These are phyloP conservation scores for Oncopeltus fasciatus DNA, from an alignment of 1,140 invertebrate genomes.

Conservation along the genomic window DNA sequence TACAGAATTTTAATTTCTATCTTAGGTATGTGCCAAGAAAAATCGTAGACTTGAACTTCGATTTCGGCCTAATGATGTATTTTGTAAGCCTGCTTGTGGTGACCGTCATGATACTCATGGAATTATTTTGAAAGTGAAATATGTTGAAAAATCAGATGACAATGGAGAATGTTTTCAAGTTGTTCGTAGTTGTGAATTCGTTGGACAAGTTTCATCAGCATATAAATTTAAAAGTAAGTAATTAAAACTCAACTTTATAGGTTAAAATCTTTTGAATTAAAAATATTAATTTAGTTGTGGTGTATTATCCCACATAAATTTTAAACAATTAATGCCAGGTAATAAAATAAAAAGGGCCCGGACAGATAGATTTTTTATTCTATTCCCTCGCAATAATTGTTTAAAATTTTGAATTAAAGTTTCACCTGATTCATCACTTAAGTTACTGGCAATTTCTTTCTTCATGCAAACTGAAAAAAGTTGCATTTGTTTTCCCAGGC, in stretches of 20 bases:
- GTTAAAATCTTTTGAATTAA: too few relatives aligned
- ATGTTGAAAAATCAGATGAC: slow-evolving; percentile 33
- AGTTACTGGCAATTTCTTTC: too few relatives aligned
- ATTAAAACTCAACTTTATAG: slow-evolving; percentile 15
- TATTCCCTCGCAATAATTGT: too few relatives aligned
- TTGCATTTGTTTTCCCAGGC: too few relatives aligned
- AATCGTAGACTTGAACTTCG: slow-evolving; percentile 57
- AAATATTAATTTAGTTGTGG: too few relatives aligned
- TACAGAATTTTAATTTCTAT: not conserved
- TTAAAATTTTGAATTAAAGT: too few relatives aligned
- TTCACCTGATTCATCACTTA: too few relatives aligned
- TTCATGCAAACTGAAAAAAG: too few relatives aligned
- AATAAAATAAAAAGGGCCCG: too few relatives aligned
- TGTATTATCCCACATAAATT: too few relatives aligned
- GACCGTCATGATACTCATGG: slow-evolving; percentile 48
- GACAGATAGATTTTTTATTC: too few relatives aligned
- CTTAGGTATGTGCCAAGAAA: slow-evolving; percentile 29
- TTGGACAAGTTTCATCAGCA: slow-evolving; percentile 50
- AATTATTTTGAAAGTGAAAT: slow-evolving; percentile 56
- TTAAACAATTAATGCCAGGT: too few relatives aligned
- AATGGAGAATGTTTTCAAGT: not conserved
- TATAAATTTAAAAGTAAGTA: slow-evolving; percentile 61
- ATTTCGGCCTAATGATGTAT: slow-evolving; percentile 75
- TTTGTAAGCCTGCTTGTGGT: slow-evolving; percentile 61
- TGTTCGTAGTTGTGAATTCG: slow-evolving; percentile 29